Evolutionary conservation across 2,888 invertebrate genomes (phyloP).

Genomic region (Tetropium fuscum): DNA sequence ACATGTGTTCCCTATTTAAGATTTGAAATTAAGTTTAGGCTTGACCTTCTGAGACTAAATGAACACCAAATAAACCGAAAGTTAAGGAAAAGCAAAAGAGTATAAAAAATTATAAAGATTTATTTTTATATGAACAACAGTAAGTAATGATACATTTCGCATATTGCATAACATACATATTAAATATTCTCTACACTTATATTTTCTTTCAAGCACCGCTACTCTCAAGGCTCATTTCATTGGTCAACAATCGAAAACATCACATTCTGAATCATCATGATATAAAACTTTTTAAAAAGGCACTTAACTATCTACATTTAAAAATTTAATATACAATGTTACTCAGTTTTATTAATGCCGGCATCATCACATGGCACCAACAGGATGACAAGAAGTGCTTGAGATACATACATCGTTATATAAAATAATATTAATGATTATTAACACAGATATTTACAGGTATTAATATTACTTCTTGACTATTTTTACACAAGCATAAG

Average conservation of each 20-base stretch:
- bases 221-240: slow-evolving; percentile 33
- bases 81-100: slow-evolving; percentile 16
- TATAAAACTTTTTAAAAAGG: slow-evolving; percentile 55
- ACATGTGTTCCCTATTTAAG: too few species aligned
- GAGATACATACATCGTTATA: slow-evolving; percentile 46
- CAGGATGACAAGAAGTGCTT: slow-evolving; percentile 46
- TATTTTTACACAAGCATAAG: slow-evolving; percentile 25
- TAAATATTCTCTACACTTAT: slow-evolving; percentile 26
- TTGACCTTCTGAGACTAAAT: background rate
- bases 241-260: slow-evolving; percentile 36
- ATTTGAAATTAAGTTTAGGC: background rate
- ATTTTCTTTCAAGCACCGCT: slow-evolving; percentile 32
- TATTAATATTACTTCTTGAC: slow-evolving; percentile 31
- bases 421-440: slow-evolving; percentile 35
- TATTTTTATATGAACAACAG: slow-evolving; percentile 34
- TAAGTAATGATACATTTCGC: slow-evolving; percentile 34
- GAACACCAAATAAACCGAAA: background rate
- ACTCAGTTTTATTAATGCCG: slow-evolving; percentile 55
- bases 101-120: slow-evolving; percentile 31
- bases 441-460: slow-evolving; percentile 33
- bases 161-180: slow-evolving; percentile 35
- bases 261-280: slow-evolving; percentile 22
- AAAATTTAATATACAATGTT: slow-evolving; percentile 52
- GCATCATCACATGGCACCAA: slow-evolving; percentile 60
- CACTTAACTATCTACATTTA: slow-evolving; percentile 57